phyloP scores from a whole-genome alignment of 2,888 invertebrate species.

The Phoronis australis region DNA sequence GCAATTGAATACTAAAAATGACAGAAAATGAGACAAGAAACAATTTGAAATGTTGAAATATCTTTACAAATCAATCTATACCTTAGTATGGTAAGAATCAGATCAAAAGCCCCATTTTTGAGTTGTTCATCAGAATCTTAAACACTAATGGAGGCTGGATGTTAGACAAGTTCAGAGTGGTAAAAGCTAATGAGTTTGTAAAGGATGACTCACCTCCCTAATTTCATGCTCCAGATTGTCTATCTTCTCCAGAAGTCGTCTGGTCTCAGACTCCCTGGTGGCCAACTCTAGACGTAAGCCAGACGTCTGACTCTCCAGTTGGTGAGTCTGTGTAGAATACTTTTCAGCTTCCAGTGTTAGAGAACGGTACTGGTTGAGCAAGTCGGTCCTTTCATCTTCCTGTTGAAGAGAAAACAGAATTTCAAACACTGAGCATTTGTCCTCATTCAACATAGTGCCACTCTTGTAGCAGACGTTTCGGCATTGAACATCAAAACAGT shows the following conservation, averaged over 20 bases:
- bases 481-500: too few species aligned
- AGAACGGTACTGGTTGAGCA: conserved; percentile 51
- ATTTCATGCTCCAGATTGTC: conserved; percentile 44
- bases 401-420: conserved; percentile 12
- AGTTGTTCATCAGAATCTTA: too few species aligned
- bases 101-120: too few species aligned
- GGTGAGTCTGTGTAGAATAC: conserved; percentile 47
- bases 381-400: conserved; percentile 47
- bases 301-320: conserved; percentile 51
- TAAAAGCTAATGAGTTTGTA: too few species aligned
- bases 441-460: too few species aligned
- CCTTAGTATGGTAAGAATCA: too few species aligned
- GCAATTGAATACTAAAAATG: too few species aligned
- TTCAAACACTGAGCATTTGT: too few species aligned
- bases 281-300: conserved; percentile 48
- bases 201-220: conserved; percentile 35
- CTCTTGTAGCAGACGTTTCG: too few species aligned
- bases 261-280: conserved; percentile 48
- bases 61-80: too few species aligned
- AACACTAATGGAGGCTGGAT: too few species aligned
- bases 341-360: conserved; percentile 48
- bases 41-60: not conserved
- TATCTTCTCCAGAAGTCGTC: conserved; percentile 42
- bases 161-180: too few species aligned
- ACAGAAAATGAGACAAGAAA: conserved; percentile 3